Conservation (phyloP, 2,113 vertebrate genomes). For the Pavo muticus region DNA sequence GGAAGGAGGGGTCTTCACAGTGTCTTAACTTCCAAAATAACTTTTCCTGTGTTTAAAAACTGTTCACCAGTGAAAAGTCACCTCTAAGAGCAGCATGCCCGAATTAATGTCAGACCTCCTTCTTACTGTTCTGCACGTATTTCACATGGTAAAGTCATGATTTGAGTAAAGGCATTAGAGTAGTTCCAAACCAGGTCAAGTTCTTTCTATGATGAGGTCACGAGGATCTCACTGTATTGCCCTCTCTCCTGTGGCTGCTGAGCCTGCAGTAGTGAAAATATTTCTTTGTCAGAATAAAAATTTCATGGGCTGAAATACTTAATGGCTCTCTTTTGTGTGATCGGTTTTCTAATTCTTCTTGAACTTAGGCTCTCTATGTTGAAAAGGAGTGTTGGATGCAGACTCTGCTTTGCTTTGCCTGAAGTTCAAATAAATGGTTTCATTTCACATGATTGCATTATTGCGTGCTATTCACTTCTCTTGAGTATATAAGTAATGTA, state of each 20-base stretch:
- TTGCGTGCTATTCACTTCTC: not conserved
- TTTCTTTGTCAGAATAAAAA: conserved; percentile 18
- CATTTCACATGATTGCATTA: not conserved
- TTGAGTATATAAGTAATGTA: not conserved
- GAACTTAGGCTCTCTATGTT: not conserved
- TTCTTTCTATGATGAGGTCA: not conserved
- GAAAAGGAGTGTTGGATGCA: not conserved
- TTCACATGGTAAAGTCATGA: not conserved
- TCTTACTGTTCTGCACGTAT: not conserved
- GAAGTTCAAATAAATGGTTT: not conserved
- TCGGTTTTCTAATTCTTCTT: not conserved
- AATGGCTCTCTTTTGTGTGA: not conserved
- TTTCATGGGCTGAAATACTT: not conserved
- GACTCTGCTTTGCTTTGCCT: not conserved
- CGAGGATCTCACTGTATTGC: rapidly evolving
- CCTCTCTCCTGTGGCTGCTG: not conserved
- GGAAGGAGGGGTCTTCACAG: not conserved
- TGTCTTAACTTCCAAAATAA: not conserved
- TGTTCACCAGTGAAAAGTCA: not conserved
- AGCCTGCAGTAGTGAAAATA: not conserved
- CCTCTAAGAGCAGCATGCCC: not conserved
- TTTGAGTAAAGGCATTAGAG: not conserved
- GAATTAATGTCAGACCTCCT: not conserved
- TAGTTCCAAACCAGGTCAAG: not conserved
- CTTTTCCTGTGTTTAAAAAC: not conserved